phyloP scores from a whole-genome alignment of 2,113 vertebrate species.

The Grallaria varia region DNA sequence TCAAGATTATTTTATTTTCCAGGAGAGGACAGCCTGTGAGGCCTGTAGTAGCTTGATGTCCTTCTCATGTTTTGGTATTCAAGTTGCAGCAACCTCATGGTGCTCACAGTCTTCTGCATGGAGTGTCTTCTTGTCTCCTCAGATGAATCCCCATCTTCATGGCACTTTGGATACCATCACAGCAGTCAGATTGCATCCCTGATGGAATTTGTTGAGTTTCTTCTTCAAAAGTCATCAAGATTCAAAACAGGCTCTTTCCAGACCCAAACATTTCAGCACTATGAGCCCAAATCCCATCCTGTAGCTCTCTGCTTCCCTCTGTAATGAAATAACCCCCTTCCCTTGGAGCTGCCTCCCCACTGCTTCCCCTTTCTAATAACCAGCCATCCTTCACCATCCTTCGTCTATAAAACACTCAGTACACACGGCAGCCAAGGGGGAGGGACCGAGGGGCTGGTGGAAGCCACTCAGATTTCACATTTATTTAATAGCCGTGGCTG shows the following conservation, averaged over 20 bases:
- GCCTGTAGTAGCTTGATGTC: neutral
- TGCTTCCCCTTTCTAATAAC: constrained; percentile 1
- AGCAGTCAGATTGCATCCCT: neutral
- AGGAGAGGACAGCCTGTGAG: neutral
- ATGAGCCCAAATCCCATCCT: neutral
- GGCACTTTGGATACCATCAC: neutral
- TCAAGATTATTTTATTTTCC: neutral
- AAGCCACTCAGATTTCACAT: constrained; percentile 61
- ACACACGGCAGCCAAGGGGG: constrained; percentile 2
- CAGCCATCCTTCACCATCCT: neutral
- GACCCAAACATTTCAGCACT: neutral
- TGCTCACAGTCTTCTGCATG: neutral
- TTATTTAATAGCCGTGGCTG: constrained; percentile 49
- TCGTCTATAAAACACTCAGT: constrained; percentile 37
- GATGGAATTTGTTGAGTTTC: neutral
- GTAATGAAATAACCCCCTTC: neutral
- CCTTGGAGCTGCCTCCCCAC: neutral
- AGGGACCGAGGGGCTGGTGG: neutral
- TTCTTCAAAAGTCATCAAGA: neutral
- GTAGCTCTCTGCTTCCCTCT: neutral
- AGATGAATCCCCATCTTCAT: neutral
- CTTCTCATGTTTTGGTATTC: constrained; percentile 36
- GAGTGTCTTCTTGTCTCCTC: neutral
- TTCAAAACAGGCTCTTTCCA: neutral
- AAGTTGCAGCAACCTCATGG: neutral